Base-by-base conservation (phyloP, 2,888 invertebrate species). In the Ischnus inquisitorius region DNA sequence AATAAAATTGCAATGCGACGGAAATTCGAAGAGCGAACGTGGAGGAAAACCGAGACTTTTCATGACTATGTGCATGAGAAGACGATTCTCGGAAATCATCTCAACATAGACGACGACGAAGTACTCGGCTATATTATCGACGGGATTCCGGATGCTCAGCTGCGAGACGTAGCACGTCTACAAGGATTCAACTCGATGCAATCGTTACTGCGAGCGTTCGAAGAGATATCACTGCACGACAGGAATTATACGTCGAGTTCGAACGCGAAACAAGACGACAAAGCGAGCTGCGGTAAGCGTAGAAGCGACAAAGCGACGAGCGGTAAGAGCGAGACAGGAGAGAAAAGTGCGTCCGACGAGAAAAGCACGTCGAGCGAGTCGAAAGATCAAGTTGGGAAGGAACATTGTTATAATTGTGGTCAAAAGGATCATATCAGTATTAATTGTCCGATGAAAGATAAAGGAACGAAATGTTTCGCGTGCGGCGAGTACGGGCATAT, bases 401-500 rank as follows among this genome's bases (percentile, higher is more conserved):
- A 54, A n/a, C 8, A n/a, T 41, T 82, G 82, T 71, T 78, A n/a
- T 65, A 82, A 82, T 54, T 78, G 71, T 5, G 71, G 82, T 8
- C 28, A 39, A 2, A 39, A 64, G 10, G 71, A 77, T 12, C 86
- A 82, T 57, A 12, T 81, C 3, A 76, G 83, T 2, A n/a, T 5
- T 5, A 71, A 77, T 46, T 87, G 83, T 77, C 83, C 84, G 19
- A 28, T 57, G 2, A 85, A 82, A 62, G 60, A 28, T 3, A 72
- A 83, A 39, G 86, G 84, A 12, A 41, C 71, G 22, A 87, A 84
- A 57, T 85, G 86, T 77, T 86, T 84, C 22, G 54, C 14, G 16
- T 87, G 84, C 65, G 60, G 75, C 8, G 69, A 79, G 14, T 83
- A 77, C 41, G 86, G 87, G 12, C 86, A 88, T 34, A 83, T 86